Base-by-base conservation (phyloP, 2,113 vertebrate species). In the Pseudorasbora parva region DNA sequence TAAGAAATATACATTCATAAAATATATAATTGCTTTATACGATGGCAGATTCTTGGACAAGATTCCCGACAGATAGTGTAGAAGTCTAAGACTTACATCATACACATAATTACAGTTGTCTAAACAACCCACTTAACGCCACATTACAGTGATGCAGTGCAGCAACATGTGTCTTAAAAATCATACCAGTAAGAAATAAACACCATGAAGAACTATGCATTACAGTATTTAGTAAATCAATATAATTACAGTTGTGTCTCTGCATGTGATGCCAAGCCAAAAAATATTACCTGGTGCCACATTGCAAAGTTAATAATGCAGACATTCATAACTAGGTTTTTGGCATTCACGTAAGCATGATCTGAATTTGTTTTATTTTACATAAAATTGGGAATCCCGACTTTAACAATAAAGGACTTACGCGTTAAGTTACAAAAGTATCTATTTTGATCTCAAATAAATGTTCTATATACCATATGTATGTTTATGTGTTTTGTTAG, bases 41-140 rank as follows among this genome's bases (percentile, higher is more conserved):
- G 30, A 37, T 37, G 47, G 17, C 59, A 78, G 25, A 49, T 66
- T 49, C 17, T 79, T 79, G 59, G 59, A 79, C 19, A 30, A 21
- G 77, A 33, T 14, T 51, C 25, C 78, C 66, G 78, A 79, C 78
- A 66, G 77, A 64, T 27, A 62, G 77, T 66, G 59, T 49, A 49
- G n/a, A 62, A 43, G 77, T 78, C 76, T 62, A 37, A 43, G 37
- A 43, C 56, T 45, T 78, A 27, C 23, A 78, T 62, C 76, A 60
- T 78, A 27, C 78, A 14, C 60, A 30, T 66, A 49, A 79, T 79
- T 79, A 79, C 78, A 79, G 78, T 19, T 66, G 78, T 66, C 78
- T 66, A 79, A 66, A 79, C 78, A 66, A 60, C 76, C 33, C 14
- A 60, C 56, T 78, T 78, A 60, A 78, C 15, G 7, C 37, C 27